Evolutionary conservation across 2,888 invertebrate species (phyloP), one percentile per base, ranked within the genome.

Genomic region (Lepidonotus clava): DNA sequence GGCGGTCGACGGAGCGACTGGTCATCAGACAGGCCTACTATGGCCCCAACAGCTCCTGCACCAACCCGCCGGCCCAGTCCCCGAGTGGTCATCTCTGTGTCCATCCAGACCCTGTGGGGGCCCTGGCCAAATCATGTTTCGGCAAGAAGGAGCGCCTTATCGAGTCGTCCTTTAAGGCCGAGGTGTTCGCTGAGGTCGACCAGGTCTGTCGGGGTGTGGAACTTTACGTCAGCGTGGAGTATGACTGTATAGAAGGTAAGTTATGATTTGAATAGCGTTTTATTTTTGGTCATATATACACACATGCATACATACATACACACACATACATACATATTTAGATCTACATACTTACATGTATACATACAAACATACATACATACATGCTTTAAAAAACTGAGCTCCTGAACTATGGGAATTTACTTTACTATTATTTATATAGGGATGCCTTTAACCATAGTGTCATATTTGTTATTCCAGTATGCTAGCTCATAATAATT

Each of bases 211-310:
- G 4, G 2, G 38, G 36, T n/a, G 5, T 24, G 24, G 38, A 34
- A 34, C 38, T 36, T 21, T 76, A 76, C 38, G 41, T 28, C 36
- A 76, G 38, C 14, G 76, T 76, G 1, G 41, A 21, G 11, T 76
- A 76, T 21, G 41, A 76, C 38, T 76, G 76, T 76, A 38, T 40
- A 38, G 76, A 76, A 76, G 76, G 76, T 76, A 38, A 36, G 61
- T 6, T n/a, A 53, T 18, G 6, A 8, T 5, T 53, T 8, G n/a
- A n/a, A n/a, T n/a, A n/a, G n/a, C n/a, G n/a, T n/a, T n/a, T n/a
- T n/a, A n/a, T n/a, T n/a, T n/a, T n/a, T n/a, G n/a, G n/a, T n/a
- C n/a, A n/a, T n/a, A n/a, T n/a, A n/a, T n/a, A n/a, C n/a, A n/a
- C n/a, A n/a, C n/a, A n/a, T n/a, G n/a, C n/a, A n/a, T n/a, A n/a